These are phyloP conservation scores for Nomada goodeniana DNA, from an alignment of 2,888 invertebrate genomes.

Conservation along the genomic window DNA sequence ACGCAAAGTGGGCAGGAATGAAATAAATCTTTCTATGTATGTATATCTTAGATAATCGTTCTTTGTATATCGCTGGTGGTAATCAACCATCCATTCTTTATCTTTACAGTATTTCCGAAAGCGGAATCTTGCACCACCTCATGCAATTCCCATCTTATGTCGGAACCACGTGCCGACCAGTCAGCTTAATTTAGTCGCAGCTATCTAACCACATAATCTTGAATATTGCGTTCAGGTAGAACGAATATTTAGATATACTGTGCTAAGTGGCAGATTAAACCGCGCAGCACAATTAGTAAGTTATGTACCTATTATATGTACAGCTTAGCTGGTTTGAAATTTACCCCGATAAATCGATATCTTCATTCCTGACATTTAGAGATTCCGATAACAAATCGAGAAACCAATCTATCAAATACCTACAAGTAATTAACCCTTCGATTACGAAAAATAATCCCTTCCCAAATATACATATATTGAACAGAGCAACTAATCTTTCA, in stretches of 20 bases:
- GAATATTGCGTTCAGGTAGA: not conserved
- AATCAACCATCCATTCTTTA: constrained; percentile 7
- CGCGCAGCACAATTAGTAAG: not conserved
- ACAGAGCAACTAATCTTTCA: no score
- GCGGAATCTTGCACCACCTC: not conserved
- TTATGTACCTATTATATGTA: not conserved
- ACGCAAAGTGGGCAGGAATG: not conserved
- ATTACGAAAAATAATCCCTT: no score
- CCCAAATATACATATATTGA: no score
- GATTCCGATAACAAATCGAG: no score
- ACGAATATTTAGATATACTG: not conserved
- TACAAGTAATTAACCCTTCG: no score
- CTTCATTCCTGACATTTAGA: no score
- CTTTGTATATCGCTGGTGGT: not conserved
- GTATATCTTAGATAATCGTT: no score
- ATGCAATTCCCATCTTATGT: not conserved
- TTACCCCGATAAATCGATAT: not conserved
- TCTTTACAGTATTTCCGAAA: not conserved
- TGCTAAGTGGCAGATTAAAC: not conserved
- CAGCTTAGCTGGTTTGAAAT: not conserved
- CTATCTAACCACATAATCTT: not conserved
- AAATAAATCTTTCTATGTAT: not conserved
- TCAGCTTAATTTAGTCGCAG: constrained; percentile 3
- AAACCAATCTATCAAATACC: no score
- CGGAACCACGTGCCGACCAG: not conserved